Conservation (phyloP, 2,113 vertebrate species). For the Petromus typicus region DNA sequence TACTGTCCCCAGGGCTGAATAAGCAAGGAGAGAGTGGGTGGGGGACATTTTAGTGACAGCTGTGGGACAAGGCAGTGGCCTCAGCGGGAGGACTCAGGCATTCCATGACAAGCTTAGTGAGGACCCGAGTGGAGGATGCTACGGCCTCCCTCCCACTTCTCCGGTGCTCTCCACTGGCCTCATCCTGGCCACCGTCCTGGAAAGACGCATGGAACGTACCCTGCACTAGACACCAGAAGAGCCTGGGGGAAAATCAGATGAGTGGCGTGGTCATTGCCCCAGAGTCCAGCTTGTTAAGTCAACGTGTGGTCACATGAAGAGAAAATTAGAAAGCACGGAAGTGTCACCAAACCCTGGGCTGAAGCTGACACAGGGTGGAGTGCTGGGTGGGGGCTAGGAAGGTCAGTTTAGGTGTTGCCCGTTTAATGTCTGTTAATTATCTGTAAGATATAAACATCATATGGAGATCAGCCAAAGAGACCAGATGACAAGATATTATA, state of each 20-base stretch:
- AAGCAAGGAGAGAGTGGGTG: background rate
- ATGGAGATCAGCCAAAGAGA: slow-evolving; percentile 30
- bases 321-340: slow-evolving; percentile 52
- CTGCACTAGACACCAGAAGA: background rate
- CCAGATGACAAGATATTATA: slow-evolving; percentile 50
- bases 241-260: background rate
- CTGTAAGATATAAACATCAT: slow-evolving; percentile 48
- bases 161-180: background rate
- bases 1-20: background rate
- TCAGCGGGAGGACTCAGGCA: background rate
- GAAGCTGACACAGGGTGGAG: slow-evolving; percentile 56
- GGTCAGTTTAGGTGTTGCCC: background rate
- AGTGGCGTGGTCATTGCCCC: background rate
- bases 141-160: background rate
- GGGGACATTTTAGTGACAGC: background rate
- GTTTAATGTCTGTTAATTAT: slow-evolving; percentile 64
- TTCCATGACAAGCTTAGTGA: background rate
- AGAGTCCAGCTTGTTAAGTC: background rate
- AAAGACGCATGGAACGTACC: background rate
- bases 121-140: background rate
- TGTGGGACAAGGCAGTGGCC: background rate
- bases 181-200: background rate
- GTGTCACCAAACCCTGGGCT: background rate
- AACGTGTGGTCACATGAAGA: background rate
- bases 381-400: slow-evolving; percentile 3